Evolutionary conservation across 2,113 vertebrate genomes (phyloP), one percentile per base, ranked within the genome.

Genomic region (Toxotes chatareus): DNA sequence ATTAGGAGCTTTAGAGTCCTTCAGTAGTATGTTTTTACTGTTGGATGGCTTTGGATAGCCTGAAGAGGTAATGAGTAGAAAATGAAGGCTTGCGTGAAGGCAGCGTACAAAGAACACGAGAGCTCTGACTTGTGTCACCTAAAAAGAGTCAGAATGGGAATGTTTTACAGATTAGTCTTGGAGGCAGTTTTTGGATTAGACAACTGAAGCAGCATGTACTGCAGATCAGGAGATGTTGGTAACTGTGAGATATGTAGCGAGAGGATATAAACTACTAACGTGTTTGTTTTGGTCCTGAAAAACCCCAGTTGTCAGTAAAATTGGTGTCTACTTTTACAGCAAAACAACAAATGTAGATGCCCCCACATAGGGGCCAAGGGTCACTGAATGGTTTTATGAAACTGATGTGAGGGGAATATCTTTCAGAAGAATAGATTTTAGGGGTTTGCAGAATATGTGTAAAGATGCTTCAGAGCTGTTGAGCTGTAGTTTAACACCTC

Each of bases 11-110:
- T 82, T 51, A 8, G 59, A 75, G 80, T 49, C 19, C 36, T 67
- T 60, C 36, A 40, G 67, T 79, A 71, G 72, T 67, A 46, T 51
- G 70, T 74, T 80, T 84, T 72, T 62, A 72, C 64, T 83, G 46
- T 53, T 21, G 16, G 36, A n/a, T 32, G 32, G 16, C 62, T 81
- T 57, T 67, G 68, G 46, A 38, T 66, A 32, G 66, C 46, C 64
- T 67, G 6, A 80, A 61, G 79, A 75, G 65, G 63, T 70, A 66
- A 80, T 49, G 68, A 74, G 49, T 17, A 38, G 46, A 64, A 65
- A 44, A 55, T 23, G 19, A 70, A 63, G 9, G 6, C 14, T 3
- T 16, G 44, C 44, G 4, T 46, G 3, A 72, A 44, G 32, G 56
- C 38, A 34, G 19, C 7, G 3, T 13, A 27, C 16, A 51, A 46